Evolutionary conservation across 2,888 invertebrate species (phyloP).

Genomic region (Caenorhabditis doughertyi): DNA sequence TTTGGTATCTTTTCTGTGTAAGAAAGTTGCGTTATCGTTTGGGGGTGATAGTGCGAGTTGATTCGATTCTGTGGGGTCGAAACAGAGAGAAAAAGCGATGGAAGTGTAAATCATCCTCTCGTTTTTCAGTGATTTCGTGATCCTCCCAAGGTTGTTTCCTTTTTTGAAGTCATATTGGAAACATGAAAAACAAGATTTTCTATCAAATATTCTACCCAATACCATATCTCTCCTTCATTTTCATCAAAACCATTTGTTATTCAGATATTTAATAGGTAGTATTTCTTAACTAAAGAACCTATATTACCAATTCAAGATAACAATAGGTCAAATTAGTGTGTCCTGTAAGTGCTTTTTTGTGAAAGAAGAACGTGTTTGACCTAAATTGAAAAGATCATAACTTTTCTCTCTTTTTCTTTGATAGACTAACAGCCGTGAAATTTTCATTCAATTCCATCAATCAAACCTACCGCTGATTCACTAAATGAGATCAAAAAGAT

Average conservation of each 20-base stretch:
- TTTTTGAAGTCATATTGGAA: not conserved
- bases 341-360: not conserved
- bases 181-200: slow-evolving; percentile 19
- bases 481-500: slow-evolving; percentile 34
- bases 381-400: slow-evolving; percentile 35
- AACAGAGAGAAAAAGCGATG: slow-evolving; percentile 20
- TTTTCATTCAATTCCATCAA: slow-evolving; percentile 41
- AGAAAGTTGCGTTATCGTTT: slow-evolving; percentile 40
- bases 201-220: slow-evolving; percentile 1
- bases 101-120: slow-evolving; percentile 57
- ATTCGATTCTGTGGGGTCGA: slow-evolving; percentile 56
- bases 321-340: not conserved
- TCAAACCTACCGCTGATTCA: slow-evolving; percentile 27
- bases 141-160: slow-evolving; percentile 54
- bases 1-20: not conserved
- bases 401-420: slow-evolving; percentile 2
- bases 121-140: slow-evolving; percentile 30
- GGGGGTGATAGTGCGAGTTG: slow-evolving; percentile 60
- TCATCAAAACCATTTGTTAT: not conserved
- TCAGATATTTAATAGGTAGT: too few relatives aligned
- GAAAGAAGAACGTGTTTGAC: slow-evolving; percentile 8
- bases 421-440: slow-evolving; percentile 36
- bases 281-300: not conserved
- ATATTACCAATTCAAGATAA: not conserved
- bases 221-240: not conserved